Percentiles rank a stretch among this genome's conserved stretches.
These are phyloP conservation scores for Drosophila longiperda DNA, from an alignment of 2,888 invertebrate species.

Conservation along the genomic window DNA sequence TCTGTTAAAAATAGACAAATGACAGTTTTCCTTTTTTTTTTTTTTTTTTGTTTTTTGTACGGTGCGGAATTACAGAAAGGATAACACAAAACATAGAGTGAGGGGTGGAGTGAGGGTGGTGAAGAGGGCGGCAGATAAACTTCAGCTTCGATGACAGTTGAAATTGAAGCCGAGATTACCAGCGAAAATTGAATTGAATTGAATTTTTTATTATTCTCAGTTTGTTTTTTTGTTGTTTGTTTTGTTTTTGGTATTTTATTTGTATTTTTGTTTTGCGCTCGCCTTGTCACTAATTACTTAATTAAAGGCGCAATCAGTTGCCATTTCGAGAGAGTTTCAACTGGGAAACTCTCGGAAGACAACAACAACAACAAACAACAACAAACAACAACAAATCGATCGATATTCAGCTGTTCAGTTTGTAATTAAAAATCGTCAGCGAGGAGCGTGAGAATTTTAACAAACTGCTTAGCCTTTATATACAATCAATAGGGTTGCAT, in stretches of 20 bases:
- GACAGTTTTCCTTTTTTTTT: slow-evolving; percentile 65
- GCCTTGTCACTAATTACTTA: slow-evolving; percentile 77
- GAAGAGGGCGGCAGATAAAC: slow-evolving; percentile 13
- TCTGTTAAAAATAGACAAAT: slow-evolving; percentile 85
- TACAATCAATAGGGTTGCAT: slow-evolving; percentile 22
- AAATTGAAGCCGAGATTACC: slow-evolving; percentile 75
- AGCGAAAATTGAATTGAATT: slow-evolving; percentile 69
- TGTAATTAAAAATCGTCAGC: slow-evolving; percentile 77
- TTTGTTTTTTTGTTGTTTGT: slow-evolving; percentile 5
- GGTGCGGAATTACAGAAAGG: slow-evolving; percentile 35
- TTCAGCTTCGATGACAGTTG: slow-evolving; percentile 72
- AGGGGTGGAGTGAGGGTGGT: no score
- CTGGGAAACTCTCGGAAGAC: not conserved
- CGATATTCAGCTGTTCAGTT: slow-evolving; percentile 33
- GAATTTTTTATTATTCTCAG: slow-evolving; percentile 48
- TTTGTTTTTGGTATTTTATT: slow-evolving; percentile 11
- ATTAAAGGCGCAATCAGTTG: slow-evolving; percentile 67
- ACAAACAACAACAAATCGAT: slow-evolving; percentile 32
- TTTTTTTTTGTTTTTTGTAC: not conserved
- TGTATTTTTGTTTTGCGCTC: slow-evolving; percentile 11
- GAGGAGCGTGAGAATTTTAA: slow-evolving; percentile 76
- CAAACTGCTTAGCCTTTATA: slow-evolving; percentile 46
- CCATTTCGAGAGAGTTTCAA: slow-evolving; percentile 20
- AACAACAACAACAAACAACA: slow-evolving; percentile 24
- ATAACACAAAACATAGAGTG: slow-evolving; percentile 35